A percentile compares a stretch with the other conserved stretches of the same genome.
These are phyloP conservation scores for Cyprinodon diabolis DNA, from an alignment of 2,797 vertebrate genomes.

Conservation along the genomic window DNA sequence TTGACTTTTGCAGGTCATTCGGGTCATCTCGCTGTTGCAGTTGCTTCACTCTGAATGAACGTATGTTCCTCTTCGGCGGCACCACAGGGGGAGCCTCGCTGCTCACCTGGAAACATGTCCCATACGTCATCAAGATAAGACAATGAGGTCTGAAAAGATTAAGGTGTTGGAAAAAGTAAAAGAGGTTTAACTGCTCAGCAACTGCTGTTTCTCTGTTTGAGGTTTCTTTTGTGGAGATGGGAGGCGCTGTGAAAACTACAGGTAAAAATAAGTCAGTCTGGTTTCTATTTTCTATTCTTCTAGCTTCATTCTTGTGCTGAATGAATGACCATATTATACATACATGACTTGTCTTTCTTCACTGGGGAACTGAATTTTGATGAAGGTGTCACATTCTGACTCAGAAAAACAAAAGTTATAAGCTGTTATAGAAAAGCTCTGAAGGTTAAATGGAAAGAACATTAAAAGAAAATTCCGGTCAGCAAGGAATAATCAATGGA, in stretches of 20 bases:
- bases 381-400: neutral
- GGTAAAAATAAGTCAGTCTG: neutral
- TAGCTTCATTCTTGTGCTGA: neutral
- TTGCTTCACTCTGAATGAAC: conserved; percentile 2
- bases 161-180: neutral
- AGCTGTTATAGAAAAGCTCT: neutral
- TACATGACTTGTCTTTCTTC: neutral
- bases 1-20: neutral
- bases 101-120: conserved; percentile 7
- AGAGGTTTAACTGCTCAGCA: conserved; percentile 10
- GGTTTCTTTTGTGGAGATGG: neutral
- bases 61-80: neutral
- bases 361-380: too few species aligned
- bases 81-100: neutral
- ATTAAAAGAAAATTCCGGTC: too few species aligned
- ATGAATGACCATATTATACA: neutral
- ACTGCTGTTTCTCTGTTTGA: neutral
- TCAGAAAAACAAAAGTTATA: neutral
- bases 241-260: conserved; percentile 2
- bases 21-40: neutral
- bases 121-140: neutral
- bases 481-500: too few species aligned
- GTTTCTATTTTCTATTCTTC: neutral
- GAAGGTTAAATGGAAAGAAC: neutral
- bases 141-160: neutral